Evolutionary conservation across 2,888 invertebrate species (phyloP).

Genomic region (Troglohyphantes excavatus): DNA sequence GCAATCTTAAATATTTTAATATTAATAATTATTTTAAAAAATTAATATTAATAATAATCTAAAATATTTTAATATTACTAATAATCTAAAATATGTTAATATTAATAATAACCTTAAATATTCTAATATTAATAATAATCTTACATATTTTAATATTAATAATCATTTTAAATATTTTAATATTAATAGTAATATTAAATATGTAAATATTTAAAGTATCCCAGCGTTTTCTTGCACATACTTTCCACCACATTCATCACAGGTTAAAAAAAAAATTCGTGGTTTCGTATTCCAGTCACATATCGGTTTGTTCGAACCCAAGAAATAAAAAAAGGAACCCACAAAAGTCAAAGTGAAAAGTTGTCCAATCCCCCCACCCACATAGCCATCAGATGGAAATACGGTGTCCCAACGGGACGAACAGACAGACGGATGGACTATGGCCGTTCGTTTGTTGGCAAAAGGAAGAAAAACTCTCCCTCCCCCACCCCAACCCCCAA

Average conservation of each 20-base stretch:
- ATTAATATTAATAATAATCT: too few relatives aligned
- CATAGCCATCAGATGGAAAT: slow-evolving; percentile 74
- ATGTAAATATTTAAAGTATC: too few relatives aligned
- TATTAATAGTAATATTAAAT: too few relatives aligned
- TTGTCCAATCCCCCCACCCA: slow-evolving; percentile 35
- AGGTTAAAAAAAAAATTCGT: not conserved
- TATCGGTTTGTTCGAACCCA: slow-evolving; percentile 47
- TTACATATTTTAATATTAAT: too few relatives aligned
- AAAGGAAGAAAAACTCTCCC: slow-evolving; percentile 22
- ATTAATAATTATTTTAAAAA: too few relatives aligned
- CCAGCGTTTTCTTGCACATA: not conserved
- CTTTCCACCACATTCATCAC: not conserved
- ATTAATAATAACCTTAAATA: too few relatives aligned
- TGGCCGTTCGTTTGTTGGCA: slow-evolving; percentile 18
- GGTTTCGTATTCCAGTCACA: slow-evolving; percentile 55
- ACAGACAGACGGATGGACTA: slow-evolving; percentile 40
- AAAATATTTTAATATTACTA: too few relatives aligned
- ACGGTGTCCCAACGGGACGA: slow-evolving; percentile 43
- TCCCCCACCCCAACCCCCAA: slow-evolving; percentile 14
- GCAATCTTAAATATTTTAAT: too few relatives aligned
- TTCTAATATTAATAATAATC: too few relatives aligned
- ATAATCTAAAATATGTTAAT: too few relatives aligned
- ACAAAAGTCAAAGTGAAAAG: slow-evolving; percentile 55
- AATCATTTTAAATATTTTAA: too few relatives aligned
- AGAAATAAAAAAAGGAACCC: slow-evolving; percentile 22